Percentiles rank a stretch among this genome's conserved stretches.
These are phyloP conservation scores for Idaea aversata DNA, from an alignment of 2,888 invertebrate species.

Conservation along the genomic window DNA sequence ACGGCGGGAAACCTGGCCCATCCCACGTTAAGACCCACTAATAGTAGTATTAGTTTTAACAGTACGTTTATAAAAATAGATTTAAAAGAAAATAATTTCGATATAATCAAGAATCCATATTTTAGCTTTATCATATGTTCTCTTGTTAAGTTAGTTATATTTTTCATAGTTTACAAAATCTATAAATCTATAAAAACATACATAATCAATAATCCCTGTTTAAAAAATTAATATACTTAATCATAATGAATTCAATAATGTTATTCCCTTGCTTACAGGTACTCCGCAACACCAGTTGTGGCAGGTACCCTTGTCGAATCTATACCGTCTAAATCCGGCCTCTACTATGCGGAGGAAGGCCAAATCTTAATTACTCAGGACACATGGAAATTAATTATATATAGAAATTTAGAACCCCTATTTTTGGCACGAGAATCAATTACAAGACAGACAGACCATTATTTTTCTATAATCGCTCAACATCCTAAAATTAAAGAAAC, in stretches of 20 bases:
- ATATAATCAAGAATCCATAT: slow-evolving; percentile 10
- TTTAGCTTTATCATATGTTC: slow-evolving; percentile 15
- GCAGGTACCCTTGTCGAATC: slow-evolving; percentile 12
- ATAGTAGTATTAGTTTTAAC: too few relatives aligned
- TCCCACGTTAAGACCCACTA: not conserved
- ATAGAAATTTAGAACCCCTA: slow-evolving; percentile 26
- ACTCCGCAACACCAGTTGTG: slow-evolving; percentile 12
- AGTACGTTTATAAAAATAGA: not conserved
- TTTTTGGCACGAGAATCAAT: slow-evolving; percentile 29
- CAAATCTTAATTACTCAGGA: slow-evolving; percentile 19
- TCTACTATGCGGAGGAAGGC: slow-evolving; percentile 26
- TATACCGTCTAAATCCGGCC: slow-evolving; percentile 23
- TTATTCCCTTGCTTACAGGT: slow-evolving; percentile 21
- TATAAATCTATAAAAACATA: slow-evolving; percentile 11
- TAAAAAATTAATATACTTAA: slow-evolving; percentile 7
- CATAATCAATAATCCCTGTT: too few relatives aligned
- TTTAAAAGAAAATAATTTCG: slow-evolving; percentile 1
- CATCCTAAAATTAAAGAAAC: slow-evolving; percentile 18
- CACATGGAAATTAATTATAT: slow-evolving; percentile 31
- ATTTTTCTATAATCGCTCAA: slow-evolving; percentile 14
- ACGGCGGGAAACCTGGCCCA: slow-evolving; percentile 4
- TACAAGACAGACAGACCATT: slow-evolving; percentile 19
- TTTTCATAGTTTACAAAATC: slow-evolving; percentile 13
- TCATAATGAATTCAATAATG: not conserved
- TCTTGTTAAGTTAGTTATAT: slow-evolving; percentile 14